Percentiles rank a stretch among this genome's conserved stretches.
Evolutionary conservation across 2,797 vertebrate genomes (phyloP).

Genomic region (Cyprinodon diabolis): DNA sequence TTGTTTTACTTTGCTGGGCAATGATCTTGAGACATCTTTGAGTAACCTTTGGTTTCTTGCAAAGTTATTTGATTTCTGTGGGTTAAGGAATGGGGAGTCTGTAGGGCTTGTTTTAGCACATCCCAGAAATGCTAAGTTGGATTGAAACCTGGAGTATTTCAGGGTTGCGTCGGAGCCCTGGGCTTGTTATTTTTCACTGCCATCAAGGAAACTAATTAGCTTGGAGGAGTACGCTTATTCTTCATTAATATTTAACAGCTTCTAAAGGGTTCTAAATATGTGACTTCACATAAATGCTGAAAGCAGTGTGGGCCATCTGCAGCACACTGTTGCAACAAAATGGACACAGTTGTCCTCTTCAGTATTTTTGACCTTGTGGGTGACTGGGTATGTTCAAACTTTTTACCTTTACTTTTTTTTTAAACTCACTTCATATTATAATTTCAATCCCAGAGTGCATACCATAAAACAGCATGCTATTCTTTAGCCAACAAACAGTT

Average conservation of each 20-base stretch:
- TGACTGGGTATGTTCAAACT: not conserved
- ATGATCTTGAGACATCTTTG: not conserved
- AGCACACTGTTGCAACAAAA: not conserved
- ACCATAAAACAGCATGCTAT: slow-evolving; percentile 15
- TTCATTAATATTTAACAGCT: slow-evolving; percentile 3
- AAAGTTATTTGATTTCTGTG: not conserved
- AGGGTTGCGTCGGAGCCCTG: not conserved
- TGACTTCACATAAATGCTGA: not conserved
- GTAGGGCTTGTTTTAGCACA: not conserved
- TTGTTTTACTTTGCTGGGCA: not conserved
- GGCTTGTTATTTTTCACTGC: not conserved
- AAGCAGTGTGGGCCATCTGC: too few species aligned
- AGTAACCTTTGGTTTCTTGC: not conserved
- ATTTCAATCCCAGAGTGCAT: not conserved
- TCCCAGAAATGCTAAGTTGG: slow-evolving; percentile 5
- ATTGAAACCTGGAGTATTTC: slow-evolving; percentile 1
- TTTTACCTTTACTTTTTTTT: not conserved
- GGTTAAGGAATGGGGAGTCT: not conserved
- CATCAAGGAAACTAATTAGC: not conserved
- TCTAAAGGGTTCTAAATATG: not conserved
- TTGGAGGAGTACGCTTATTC: not conserved
- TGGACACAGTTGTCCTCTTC: not conserved
- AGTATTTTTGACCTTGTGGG: not conserved
- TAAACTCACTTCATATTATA: not conserved
- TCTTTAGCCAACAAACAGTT: slow-evolving; percentile 8